Conservation (phyloP, 2,113 vertebrate species). For the Scortum barcoo region DNA sequence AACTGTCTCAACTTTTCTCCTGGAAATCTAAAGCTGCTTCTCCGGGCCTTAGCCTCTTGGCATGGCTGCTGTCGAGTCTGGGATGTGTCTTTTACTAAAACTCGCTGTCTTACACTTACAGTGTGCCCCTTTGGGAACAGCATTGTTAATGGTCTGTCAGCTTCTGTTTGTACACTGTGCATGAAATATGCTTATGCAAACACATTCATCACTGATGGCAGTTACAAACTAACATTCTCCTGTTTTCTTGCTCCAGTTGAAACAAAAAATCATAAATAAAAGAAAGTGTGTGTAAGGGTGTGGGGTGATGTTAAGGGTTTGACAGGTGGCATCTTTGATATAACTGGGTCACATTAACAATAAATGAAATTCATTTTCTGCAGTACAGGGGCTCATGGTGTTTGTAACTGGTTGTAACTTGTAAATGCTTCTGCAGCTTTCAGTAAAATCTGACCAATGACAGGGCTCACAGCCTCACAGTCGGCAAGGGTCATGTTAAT, state of each 20-base stretch:
- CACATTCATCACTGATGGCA: constrained; percentile 47
- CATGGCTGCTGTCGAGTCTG: not conserved
- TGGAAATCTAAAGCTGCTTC: not conserved
- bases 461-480: not conserved
- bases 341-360: constrained; percentile 68
- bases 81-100: constrained; percentile 3
- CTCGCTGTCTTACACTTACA: constrained; percentile 11
- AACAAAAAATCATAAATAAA: constrained; percentile 50
- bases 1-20: not conserved
- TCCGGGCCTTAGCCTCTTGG: not conserved
- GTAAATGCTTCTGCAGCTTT: not conserved
- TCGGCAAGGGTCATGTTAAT: not conserved
- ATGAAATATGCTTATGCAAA: constrained; percentile 55
- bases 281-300: not conserved
- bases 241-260: constrained; percentile 26
- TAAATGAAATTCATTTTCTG: constrained; percentile 47
- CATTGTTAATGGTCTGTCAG: constrained; percentile 54
- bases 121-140: constrained; percentile 30
- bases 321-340: constrained; percentile 16
- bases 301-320: constrained; percentile 6
- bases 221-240: constrained; percentile 32
- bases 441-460: constrained; percentile 18
- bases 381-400: constrained; percentile 14
- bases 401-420: constrained; percentile 50
- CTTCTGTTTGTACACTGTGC: constrained; percentile 38